A percentile compares a stretch with the other conserved stretches of the same genome.
Evolutionary conservation across 1,140 invertebrate species (phyloP).

Genomic region (Temnothorax curvispinosus): DNA sequence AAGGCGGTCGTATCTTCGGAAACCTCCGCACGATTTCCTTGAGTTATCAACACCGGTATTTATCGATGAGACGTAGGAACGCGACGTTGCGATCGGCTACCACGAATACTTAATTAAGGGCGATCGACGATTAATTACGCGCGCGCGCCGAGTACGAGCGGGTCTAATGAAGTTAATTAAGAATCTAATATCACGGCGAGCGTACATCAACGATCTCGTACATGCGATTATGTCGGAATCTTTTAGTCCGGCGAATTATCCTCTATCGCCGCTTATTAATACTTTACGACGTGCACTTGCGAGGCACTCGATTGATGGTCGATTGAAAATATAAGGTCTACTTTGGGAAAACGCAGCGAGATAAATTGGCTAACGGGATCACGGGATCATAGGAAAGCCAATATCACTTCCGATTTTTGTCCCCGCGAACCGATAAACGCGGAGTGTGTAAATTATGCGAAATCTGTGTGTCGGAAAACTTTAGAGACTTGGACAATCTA

Average conservation of each 20-base stretch:
- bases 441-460: slow-evolving; percentile 11
- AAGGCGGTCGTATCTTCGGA: background rate
- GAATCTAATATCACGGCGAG: slow-evolving; percentile 9
- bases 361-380: slow-evolving; percentile 63
- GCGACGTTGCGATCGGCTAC: slow-evolving; percentile 2
- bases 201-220: background rate
- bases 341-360: slow-evolving; percentile 17
- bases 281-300: slow-evolving; percentile 7
- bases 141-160: background rate
- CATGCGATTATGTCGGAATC: slow-evolving; percentile 1
- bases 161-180: slow-evolving; percentile 51
- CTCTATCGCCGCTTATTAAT: slow-evolving; percentile 27
- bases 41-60: slow-evolving; percentile 11
- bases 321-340: background rate
- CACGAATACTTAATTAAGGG: slow-evolving; percentile 60
- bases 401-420: slow-evolving; percentile 38
- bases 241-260: background rate
- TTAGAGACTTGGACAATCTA: background rate
- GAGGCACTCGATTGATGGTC: background rate
- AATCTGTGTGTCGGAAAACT: background rate
- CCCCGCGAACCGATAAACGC: background rate
- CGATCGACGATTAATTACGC: slow-evolving; percentile 15
- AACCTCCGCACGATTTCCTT: slow-evolving; percentile 33
- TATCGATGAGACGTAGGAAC: background rate
- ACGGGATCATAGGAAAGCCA: slow-evolving; percentile 9